Percentiles rank a stretch among this genome's conserved stretches.
These are phyloP conservation scores for Pocillopora grandis DNA, from an alignment of 92 coral and sea anemone species.

Conservation along the genomic window DNA sequence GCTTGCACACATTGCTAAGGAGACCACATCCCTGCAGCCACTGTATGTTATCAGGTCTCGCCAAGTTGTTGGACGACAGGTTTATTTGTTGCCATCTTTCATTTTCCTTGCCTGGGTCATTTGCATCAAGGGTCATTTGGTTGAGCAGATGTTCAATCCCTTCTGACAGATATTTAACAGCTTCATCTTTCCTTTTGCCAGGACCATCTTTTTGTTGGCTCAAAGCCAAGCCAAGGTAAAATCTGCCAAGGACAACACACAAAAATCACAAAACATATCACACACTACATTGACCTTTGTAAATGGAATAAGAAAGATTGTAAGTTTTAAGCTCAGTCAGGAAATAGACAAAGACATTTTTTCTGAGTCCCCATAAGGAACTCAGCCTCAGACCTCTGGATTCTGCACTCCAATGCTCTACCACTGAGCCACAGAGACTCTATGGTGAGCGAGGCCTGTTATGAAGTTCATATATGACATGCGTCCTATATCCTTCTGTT, in stretches of 20 bases:
- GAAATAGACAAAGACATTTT: too few species aligned
- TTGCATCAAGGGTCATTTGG: slow-evolving; percentile 42
- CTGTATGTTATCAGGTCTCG: slow-evolving; percentile 68
- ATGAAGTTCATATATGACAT: too few species aligned
- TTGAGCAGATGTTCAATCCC: slow-evolving; percentile 77
- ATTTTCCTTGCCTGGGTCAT: slow-evolving; percentile 20
- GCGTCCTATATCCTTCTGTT: neutral
- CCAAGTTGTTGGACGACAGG: slow-evolving; percentile 55
- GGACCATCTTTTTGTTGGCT: slow-evolving; percentile 63
- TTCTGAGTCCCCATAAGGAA: too few species aligned
- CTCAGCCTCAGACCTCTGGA: too few species aligned
- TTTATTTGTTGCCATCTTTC: slow-evolving; percentile 48
- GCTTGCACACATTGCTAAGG: slow-evolving; percentile 64
- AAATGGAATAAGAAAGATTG: neutral
- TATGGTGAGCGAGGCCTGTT: too few species aligned
- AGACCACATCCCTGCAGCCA: slow-evolving; percentile 72
- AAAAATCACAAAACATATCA: neutral
- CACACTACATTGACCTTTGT: slow-evolving; percentile 53
- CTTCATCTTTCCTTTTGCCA: slow-evolving; percentile 72
- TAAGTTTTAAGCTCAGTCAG: too few species aligned
- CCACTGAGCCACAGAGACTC: too few species aligned
- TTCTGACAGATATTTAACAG: slow-evolving; percentile 77
- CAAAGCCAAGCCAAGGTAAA: slow-evolving; percentile 83
- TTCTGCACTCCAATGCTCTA: too few species aligned
- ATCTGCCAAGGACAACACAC: slow-evolving; percentile 41